phyloP scores from a whole-genome alignment of 2,797 vertebrate species.

The Caiman crocodilus region DNA sequence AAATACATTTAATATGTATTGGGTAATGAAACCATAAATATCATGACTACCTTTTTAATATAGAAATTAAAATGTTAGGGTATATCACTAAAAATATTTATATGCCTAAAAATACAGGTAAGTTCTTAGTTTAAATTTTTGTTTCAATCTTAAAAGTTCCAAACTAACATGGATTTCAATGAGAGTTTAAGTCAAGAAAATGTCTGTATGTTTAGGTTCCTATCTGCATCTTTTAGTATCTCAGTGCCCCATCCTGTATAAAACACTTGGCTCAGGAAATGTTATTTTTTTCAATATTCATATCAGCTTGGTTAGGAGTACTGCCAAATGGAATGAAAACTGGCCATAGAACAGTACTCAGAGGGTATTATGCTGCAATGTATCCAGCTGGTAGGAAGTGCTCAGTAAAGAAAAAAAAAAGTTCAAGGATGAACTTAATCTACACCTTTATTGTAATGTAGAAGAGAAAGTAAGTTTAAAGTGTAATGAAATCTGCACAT shows the following conservation, averaged over 20 bases:
- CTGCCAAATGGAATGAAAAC: neutral
- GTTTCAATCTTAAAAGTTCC: neutral
- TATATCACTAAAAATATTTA: neutral
- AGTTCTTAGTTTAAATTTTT: neutral
- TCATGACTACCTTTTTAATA: neutral
- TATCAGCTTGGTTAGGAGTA: neutral
- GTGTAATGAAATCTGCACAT: slow-evolving; percentile 29
- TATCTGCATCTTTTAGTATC: neutral
- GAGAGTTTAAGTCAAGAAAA: neutral
- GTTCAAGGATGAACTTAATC: neutral
- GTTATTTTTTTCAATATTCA: neutral
- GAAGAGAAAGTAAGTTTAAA: neutral
- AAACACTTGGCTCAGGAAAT: neutral
- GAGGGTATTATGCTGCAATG: neutral
- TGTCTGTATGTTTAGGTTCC: neutral
- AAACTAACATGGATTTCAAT: neutral
- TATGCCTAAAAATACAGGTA: neutral
- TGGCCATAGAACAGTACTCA: neutral
- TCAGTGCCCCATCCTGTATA: neutral
- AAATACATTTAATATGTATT: neutral
- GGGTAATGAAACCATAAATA: neutral
- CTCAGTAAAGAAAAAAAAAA: neutral
- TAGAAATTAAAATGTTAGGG: neutral
- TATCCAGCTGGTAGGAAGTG: neutral
- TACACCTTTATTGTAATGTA: neutral